Conservation (phyloP, 64 coral and sea anemone species). For the Trachythela sp. region DNA sequence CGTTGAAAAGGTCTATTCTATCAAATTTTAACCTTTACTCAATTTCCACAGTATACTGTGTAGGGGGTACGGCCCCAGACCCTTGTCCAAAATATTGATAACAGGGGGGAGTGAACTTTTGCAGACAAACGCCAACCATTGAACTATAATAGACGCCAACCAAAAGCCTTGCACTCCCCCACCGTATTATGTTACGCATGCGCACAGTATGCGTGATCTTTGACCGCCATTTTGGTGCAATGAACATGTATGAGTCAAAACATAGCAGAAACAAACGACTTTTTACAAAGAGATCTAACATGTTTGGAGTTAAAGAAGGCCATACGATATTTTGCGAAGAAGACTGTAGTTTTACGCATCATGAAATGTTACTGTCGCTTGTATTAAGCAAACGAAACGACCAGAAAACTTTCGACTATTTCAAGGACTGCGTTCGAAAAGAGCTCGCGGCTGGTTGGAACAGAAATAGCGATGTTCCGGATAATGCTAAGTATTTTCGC, state of each 20-base stretch:
- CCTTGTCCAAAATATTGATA: too few species aligned
- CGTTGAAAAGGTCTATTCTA: too few species aligned
- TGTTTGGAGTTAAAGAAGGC: neutral
- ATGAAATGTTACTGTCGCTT: neutral
- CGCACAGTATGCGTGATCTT: neutral
- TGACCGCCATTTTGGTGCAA: neutral
- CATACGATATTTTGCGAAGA: constrained; percentile 15
- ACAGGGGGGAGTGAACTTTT: too few species aligned
- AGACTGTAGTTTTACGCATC: neutral
- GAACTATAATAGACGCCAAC: too few species aligned
- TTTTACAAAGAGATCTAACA: neutral
- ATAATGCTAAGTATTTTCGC: neutral
- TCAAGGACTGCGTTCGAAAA: neutral
- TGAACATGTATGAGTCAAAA: neutral
- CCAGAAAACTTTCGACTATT: neutral
- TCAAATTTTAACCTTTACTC: too few species aligned
- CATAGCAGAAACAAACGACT: neutral
- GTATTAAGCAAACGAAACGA: neutral
- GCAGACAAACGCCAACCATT: too few species aligned
- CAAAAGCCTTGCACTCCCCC: too few species aligned
- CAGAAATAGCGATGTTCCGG: neutral
- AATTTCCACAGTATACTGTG: too few species aligned
- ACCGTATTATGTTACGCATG: neutral
- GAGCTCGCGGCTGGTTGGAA: neutral
- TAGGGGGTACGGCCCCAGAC: too few species aligned